Base-by-base conservation (phyloP, 2,888 invertebrate genomes). In the Scaptomyza cyrtandrae region DNA sequence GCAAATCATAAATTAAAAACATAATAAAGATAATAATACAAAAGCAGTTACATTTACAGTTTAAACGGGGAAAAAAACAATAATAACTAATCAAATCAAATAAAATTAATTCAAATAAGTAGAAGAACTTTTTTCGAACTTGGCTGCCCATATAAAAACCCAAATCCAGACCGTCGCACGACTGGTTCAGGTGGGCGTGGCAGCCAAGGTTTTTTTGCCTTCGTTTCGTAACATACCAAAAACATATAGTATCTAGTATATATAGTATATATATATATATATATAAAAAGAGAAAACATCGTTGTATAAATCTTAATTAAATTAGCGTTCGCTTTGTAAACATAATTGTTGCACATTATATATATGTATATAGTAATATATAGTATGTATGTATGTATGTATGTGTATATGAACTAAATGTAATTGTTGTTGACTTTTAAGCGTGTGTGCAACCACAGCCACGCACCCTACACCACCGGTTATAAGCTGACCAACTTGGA, bases 401-500 rank as follows among this genome's bases (percentile, higher is more conserved):
- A 6, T 52, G 6, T 35, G 13, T 49, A 11, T 11, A n/a, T 49
- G 14, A 81, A 76, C 74, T 84, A 70, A 79, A 71, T 77, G 66
- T 86, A 88, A 39, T 57, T 72, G 64, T 76, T 88, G 24, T 52
- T 63, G 81, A 86, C 81, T 88, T 88, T 67, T 78, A n/a, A n/a
- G n/a, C n/a, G 41, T 41, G 13, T 27, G 44, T 24, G n/a, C 44
- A 27, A 58, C 62, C 57, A 56, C 43, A 41, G 65, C 74, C 82
- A 71, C 74, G 64, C 65, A 60, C 60, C 71, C 87, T 90, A 89
- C 88, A 74, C 87, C 87, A 70, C 67, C 87, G 89, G 91, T 96
- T 96, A 97, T 94, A 97, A 96, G 90, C 96, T 96, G 92, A 97
- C 96, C 90, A 97, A 94, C 92, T 96, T 96, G 29, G 95, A 94